Percentiles rank a stretch among this genome's conserved stretches.
Evolutionary conservation across 2,888 invertebrate species (phyloP).

Genomic region (Coelogynopora nodosa): DNA sequence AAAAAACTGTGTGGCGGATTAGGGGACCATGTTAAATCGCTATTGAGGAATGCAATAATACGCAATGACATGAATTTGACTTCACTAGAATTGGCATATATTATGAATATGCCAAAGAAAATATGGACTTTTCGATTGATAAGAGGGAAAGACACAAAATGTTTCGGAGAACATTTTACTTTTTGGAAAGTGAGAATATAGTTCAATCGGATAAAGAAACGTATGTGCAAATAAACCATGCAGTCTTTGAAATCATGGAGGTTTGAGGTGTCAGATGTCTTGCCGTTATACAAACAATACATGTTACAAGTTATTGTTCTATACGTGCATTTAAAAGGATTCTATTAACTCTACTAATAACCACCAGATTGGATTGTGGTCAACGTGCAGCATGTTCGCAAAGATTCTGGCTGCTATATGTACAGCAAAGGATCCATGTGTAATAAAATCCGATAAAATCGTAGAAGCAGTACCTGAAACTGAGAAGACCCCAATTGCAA

Average conservation of each 20-base stretch:
- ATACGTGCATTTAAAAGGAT: not conserved
- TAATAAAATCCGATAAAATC: too few species aligned
- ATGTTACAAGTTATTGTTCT: conserved; percentile 1
- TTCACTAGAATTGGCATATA: not conserved
- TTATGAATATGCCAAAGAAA: conserved; percentile 23
- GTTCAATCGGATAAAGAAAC: not conserved
- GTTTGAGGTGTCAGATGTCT: not conserved
- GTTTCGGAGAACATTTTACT: conserved; percentile 8
- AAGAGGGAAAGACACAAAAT: not conserved
- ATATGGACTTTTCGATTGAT: not conserved
- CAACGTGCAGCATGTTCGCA: too few species aligned
- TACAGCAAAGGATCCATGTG: too few species aligned
- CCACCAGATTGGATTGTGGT: not conserved
- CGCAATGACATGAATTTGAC: not conserved
- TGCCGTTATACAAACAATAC: not conserved
- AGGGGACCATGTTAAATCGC: too few species aligned
- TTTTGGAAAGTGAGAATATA: conserved; percentile 9
- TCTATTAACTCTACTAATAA: not conserved
- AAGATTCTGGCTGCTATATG: too few species aligned
- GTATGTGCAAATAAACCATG: not conserved
- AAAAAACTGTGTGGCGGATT: too few species aligned
- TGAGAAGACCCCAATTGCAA: too few species aligned
- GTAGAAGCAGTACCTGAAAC: too few species aligned
- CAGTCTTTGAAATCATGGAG: not conserved
- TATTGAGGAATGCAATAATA: not conserved